These are phyloP conservation scores for Cirrhinus mrigala DNA, from an alignment of 2,797 vertebrate genomes.

Conservation along the genomic window DNA sequence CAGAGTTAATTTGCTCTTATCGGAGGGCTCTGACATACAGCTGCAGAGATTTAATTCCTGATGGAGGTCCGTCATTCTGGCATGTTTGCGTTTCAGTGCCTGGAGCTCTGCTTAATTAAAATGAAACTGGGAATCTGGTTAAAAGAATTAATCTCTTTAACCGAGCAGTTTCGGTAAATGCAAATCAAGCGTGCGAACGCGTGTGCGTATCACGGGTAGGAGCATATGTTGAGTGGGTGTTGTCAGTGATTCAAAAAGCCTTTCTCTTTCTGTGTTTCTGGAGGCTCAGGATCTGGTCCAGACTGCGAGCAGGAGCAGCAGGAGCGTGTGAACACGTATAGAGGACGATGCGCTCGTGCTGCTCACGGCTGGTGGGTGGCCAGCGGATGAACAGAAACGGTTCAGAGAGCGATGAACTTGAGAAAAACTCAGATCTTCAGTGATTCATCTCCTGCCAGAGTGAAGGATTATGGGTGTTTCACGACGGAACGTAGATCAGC, in stretches of 20 bases:
- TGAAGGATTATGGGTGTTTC: conserved; percentile 15
- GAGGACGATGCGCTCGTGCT: conserved; percentile 15
- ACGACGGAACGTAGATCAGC: conserved; percentile 11
- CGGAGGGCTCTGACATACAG: conserved; percentile 33
- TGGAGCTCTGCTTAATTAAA: conserved; percentile 45
- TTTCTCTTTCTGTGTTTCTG: conserved; percentile 12
- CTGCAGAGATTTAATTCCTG: conserved; percentile 40
- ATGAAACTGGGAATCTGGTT: conserved; percentile 39
- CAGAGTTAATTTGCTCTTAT: conserved; percentile 41
- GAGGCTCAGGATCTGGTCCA: conserved; percentile 27
- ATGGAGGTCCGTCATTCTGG: conserved; percentile 34
- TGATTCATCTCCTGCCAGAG: conserved; percentile 39
- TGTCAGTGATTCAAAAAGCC: conserved; percentile 19
- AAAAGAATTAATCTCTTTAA: conserved; percentile 46
- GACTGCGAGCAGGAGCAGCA: neutral
- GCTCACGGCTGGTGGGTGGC: conserved; percentile 44
- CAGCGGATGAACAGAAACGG: conserved; percentile 36
- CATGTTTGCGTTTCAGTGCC: conserved; percentile 30
- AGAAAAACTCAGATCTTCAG: conserved; percentile 27
- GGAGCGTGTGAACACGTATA: neutral
- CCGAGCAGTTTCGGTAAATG: conserved; percentile 16
- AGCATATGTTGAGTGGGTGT: conserved; percentile 48
- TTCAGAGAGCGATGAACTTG: conserved; percentile 3
- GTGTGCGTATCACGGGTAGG: neutral
- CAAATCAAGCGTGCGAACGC: neutral